phyloP scores from a whole-genome alignment of 2,888 invertebrate species.

The Netelia inedita region DNA sequence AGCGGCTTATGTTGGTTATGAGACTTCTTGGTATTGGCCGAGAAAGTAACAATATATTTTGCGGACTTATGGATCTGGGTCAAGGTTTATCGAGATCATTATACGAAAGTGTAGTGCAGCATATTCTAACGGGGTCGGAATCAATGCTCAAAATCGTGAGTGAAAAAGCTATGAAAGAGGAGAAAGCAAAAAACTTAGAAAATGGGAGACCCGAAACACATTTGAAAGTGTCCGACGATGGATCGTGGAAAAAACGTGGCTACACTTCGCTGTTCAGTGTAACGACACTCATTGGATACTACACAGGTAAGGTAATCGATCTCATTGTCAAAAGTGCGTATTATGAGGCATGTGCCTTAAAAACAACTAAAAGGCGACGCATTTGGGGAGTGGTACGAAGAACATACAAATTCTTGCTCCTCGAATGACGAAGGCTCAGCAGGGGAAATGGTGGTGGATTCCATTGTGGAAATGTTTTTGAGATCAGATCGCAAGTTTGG shows the following conservation, averaged over 20 bases:
- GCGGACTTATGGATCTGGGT: not conserved
- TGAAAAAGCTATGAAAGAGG: not conserved
- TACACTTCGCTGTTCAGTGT: not conserved
- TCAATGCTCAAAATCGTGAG: not conserved
- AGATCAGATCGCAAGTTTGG: not conserved
- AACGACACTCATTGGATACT: not conserved
- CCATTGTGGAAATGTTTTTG: not conserved
- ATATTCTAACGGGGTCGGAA: not conserved
- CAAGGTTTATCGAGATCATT: not conserved
- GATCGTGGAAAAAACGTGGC: conserved; percentile 47
- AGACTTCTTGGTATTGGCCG: not conserved
- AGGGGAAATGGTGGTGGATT: not conserved
- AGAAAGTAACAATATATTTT: not conserved
- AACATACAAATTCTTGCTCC: not conserved
- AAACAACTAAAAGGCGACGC: not conserved
- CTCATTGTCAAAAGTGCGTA: not conserved
- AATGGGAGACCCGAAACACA: conserved; percentile 51
- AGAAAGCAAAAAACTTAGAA: conserved; percentile 44
- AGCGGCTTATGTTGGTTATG: not conserved
- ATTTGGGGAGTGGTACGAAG: not conserved
- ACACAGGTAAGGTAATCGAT: not conserved
- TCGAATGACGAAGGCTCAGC: not conserved
- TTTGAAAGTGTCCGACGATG: conserved; percentile 73
- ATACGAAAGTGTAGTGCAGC: not conserved
- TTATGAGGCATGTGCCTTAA: not conserved